Base-by-base conservation (phyloP, 2,113 vertebrate species). In the Philantomba maxwellii region DNA sequence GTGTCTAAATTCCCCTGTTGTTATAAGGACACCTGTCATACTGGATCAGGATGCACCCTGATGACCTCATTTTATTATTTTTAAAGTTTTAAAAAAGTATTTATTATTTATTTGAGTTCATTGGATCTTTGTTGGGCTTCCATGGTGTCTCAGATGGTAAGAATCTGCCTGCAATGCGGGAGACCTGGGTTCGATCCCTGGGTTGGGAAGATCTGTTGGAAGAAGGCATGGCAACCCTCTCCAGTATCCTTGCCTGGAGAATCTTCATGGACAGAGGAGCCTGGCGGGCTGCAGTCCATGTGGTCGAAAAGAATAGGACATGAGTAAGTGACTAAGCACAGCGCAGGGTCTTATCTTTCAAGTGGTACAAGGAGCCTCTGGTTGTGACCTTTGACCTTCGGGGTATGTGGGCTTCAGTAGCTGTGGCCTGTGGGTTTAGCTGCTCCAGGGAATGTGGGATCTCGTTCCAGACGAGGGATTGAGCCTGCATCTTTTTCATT, bases 401-500 rank as follows among this genome's bases (percentile, higher is more conserved):
- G 70, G 15, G 12, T 43, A 43, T 75, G 39, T 43, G 39, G 70
- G 70, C 36, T 75, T 75, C 39, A 25, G 39, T 7, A 75, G 70
- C 7, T 43, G 39, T 26, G 70, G 39, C 70, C 39, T 43, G 23
- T 15, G 39, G 23, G 23, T 75, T 75, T 75, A 43, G 39, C 25
- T 43, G 39, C 12, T 75, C 39, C 39, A 75, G 39, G 6, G 70
- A 3, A 26, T 26, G 70, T 75, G 70, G 39, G 23, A 43, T 75
- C 39, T 75, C 3, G 0, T 43, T 75, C 6, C 1, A 0, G 70
- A 43, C 0, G 0, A 75, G 39, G 70, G 39, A 26, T 7, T 26
- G 39, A 43, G 14, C 70, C 39, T 14, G 70, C 5, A 26, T 43
- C 70, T 26, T 75, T 15, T 43, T 6, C 23, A 14, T 26, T 75